Percentiles rank a stretch among this genome's conserved stretches.
Evolutionary conservation across 2,797 vertebrate species (phyloP).

Genomic region (Fratercula arctica): DNA sequence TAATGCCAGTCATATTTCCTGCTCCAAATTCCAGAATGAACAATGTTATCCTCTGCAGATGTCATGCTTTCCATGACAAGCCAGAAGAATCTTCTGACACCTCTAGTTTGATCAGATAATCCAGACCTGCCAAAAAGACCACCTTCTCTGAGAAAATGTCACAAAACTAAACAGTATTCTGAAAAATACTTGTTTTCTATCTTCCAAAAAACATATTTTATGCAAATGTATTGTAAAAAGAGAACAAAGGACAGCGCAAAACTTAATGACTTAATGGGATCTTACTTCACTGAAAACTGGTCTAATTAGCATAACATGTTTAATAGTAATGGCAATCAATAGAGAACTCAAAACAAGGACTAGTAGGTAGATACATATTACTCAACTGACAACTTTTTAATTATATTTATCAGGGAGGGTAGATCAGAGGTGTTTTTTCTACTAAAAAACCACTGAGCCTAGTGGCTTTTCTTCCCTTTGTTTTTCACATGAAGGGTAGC

Average conservation of each 20-base stretch:
- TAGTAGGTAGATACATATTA: background rate
- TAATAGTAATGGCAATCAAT: background rate
- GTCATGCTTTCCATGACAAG: fast-evolving
- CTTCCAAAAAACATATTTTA: background rate
- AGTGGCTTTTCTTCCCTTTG: background rate
- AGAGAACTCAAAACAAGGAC: background rate
- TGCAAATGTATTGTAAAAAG: background rate
- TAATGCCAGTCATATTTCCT: background rate
- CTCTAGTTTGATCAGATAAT: background rate
- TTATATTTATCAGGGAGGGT: background rate
- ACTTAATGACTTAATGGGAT: background rate
- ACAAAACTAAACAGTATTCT: background rate
- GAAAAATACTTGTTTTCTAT: background rate
- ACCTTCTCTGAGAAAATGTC: background rate
- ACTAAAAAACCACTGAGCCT: background rate
- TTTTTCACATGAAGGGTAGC: background rate
- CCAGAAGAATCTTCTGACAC: background rate
- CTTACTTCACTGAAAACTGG: background rate
- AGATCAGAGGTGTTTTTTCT: background rate
- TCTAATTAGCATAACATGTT: background rate
- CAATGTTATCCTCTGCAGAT: background rate
- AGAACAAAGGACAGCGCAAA: background rate
- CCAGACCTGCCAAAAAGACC: background rate
- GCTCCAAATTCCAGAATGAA: background rate
- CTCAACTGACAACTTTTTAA: background rate